Conservation (phyloP, 2,888 invertebrate species). For the Carpatolechia fugitivella region DNA sequence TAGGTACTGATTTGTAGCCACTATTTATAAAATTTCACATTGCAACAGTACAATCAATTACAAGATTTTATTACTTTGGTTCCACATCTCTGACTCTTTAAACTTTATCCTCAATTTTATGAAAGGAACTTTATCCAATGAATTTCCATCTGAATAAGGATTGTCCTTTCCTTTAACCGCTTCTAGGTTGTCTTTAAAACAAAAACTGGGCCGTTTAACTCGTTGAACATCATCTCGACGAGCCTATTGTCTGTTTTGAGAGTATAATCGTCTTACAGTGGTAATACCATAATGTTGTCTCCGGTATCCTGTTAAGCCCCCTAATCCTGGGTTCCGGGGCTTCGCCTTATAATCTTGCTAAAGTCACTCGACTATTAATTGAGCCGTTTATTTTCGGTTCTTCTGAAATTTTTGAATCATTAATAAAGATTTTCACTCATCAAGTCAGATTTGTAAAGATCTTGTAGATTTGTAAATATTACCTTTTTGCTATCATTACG, state of each 20-base stretch:
- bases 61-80: too few relatives aligned
- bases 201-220: conserved; percentile 17
- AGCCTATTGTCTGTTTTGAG: conserved; percentile 25
- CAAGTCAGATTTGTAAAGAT: neutral
- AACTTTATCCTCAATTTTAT: neutral
- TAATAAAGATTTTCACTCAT: neutral
- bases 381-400: conserved; percentile 34
- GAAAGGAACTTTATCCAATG: neutral
- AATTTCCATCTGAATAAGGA: neutral
- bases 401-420: conserved; percentile 12
- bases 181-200: neutral
- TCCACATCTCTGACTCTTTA: too few relatives aligned
- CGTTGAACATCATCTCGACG: conserved; percentile 22
- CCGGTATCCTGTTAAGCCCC: conserved; percentile 35
- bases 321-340: conserved; percentile 18
- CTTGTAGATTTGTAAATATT: too few relatives aligned
- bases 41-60: neutral
- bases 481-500: too few relatives aligned
- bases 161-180: neutral
- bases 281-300: conserved; percentile 42
- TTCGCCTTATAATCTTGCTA: conserved; percentile 34
- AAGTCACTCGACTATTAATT: conserved; percentile 47
- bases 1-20: neutral
- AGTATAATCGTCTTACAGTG: conserved; percentile 37
- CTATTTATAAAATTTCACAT: neutral